These are phyloP conservation scores for Leptinotarsa juncta DNA, from an alignment of 2,888 invertebrate genomes.

Conservation along the genomic window DNA sequence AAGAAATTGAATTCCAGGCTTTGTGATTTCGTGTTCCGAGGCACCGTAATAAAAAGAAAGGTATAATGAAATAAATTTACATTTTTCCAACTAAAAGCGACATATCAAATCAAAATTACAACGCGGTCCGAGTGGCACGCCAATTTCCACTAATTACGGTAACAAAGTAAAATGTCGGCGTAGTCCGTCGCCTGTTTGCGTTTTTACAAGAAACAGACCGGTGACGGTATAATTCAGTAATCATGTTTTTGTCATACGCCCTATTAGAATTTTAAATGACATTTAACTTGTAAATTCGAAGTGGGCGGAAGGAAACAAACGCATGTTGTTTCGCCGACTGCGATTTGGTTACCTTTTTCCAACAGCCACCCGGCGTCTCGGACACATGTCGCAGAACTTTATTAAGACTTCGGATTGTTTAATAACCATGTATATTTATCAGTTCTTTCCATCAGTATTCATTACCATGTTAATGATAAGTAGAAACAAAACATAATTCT, in stretches of 20 bases:
- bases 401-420: conserved; percentile 18
- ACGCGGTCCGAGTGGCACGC: conserved; percentile 14
- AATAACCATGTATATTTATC: not conserved
- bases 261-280: conserved; percentile 55
- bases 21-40: conserved; percentile 1
- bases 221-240: conserved; percentile 53
- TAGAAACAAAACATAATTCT: not conserved
- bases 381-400: conserved; percentile 49
- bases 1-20: not conserved
- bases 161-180: conserved; percentile 54
- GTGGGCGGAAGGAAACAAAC: conserved; percentile 60
- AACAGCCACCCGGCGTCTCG: conserved; percentile 31
- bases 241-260: conserved; percentile 56
- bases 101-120: conserved; percentile 12
- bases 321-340: conserved; percentile 55
- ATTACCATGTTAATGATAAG: not conserved
- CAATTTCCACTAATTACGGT: conserved; percentile 48
- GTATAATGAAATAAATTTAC: conserved; percentile 13
- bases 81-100: conserved; percentile 1
- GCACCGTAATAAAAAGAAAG: not conserved
- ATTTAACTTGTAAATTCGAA: conserved; percentile 58
- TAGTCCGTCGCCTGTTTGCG: conserved; percentile 38
- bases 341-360: conserved; percentile 49
- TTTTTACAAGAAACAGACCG: conserved; percentile 39
- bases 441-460: not conserved